Conservation (phyloP, 1,140 invertebrate genomes). For the Procambarus virginalis region DNA sequence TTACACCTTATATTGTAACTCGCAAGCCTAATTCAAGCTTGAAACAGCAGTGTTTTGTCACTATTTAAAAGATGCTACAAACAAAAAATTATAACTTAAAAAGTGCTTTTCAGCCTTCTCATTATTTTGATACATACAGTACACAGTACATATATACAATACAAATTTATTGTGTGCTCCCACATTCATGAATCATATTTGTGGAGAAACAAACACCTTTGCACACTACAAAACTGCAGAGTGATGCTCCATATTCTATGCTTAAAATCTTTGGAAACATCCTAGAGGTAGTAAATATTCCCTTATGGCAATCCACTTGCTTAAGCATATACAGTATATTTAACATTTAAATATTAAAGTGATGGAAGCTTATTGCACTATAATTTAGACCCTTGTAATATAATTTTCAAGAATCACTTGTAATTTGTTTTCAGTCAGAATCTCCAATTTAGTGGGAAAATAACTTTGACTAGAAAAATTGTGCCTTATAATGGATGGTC, state of each 20-base stretch:
- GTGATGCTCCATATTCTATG: neutral
- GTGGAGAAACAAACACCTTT: neutral
- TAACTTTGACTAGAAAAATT: neutral
- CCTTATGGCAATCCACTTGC: neutral
- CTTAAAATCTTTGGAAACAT: neutral
- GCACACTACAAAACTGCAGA: neutral
- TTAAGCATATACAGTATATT: neutral
- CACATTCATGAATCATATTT: neutral
- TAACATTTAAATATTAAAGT: constrained; percentile 1
- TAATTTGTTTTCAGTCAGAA: no score
- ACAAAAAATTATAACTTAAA: no score
- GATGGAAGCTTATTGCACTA: neutral
- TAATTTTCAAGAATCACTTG: neutral
- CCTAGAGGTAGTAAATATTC: neutral
- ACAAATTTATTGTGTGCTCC: neutral
- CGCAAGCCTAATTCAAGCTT: neutral
- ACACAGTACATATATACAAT: no score
- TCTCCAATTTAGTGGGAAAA: neutral
- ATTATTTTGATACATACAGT: neutral
- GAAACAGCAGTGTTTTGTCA: neutral
- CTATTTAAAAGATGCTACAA: neutral
- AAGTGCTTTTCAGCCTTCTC: neutral
- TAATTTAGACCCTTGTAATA: constrained; percentile 1
- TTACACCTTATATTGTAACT: no score
- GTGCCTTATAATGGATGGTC: constrained; percentile 6